Evolutionary conservation across 2,888 invertebrate species (phyloP), one percentile per base, ranked within the genome.

Genomic region (Chouioia cunea): DNA sequence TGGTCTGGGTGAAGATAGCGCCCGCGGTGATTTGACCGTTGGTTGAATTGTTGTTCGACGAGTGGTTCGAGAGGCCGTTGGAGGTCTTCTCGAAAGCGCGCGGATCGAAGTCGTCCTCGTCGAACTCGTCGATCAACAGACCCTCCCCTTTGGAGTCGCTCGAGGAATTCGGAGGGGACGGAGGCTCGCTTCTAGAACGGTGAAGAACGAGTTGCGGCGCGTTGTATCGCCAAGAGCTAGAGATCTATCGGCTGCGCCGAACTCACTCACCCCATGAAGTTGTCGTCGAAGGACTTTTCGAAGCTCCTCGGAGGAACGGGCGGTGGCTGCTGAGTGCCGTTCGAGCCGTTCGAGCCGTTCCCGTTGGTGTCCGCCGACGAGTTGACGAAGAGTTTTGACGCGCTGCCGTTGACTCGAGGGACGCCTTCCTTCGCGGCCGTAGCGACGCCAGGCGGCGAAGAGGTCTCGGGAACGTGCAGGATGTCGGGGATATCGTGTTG

Each of bases 61-160:
- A 23, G 18, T 85, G 76, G 82, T 85, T 87, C 6, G 76, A 73
- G 36, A 81, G 78, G 20, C 88, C 74, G 43, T 75, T 75, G 18
- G 82, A 78, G 0, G 89, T 89, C 64, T 88, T 90, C 83, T 95
- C 95, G 77, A 90, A 92, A 20, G 95, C 95, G 74, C 96, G 90
- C 0, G 97, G 96, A 88, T 97, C 94, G 82, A 97, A 97, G 86
- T 95, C 93, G 87, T 86, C 85, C 87, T 86, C 85, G 64, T 96
- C 94, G 66, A 95, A 91, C 83, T 95, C 93, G 80, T 93, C 92
- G 79, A 94, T 88, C 14, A 94, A 84, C 18, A 93, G 84, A 47
- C 92, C 93, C 84, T 94, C 94, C 75, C 93, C 88, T 86, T 93
- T 93, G 52, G 93, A 92, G 75, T 93, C 93, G 68, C 93, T 93